Evolutionary conservation across 2,797 vertebrate species (phyloP).

Genomic region (Oophaga sylvatica): DNA sequence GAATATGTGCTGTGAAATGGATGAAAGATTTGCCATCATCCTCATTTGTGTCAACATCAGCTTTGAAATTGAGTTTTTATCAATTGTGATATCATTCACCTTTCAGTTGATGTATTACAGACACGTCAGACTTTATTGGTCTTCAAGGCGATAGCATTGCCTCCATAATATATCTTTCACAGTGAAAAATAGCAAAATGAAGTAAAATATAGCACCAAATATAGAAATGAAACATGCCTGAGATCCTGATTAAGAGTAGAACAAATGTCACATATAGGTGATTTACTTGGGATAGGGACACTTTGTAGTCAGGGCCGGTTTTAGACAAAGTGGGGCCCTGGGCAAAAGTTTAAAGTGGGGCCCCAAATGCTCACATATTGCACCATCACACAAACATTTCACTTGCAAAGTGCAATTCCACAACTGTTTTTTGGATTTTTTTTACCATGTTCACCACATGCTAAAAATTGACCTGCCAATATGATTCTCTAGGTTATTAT

Average conservation of each 20-base stretch:
- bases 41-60: constrained; percentile 22
- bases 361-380: too few species aligned
- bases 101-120: constrained; percentile 32
- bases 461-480: too few species aligned
- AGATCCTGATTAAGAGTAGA: not conserved
- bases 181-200: not conserved
- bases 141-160: not conserved
- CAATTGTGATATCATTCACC: constrained; percentile 30
- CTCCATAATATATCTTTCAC: constrained; percentile 12
- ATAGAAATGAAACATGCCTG: not conserved
- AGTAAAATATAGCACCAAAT: not conserved
- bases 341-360: too few species aligned
- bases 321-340: too few species aligned
- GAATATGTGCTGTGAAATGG: constrained; percentile 20
- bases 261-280: not conserved
- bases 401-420: too few species aligned
- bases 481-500: too few species aligned
- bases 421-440: too few species aligned
- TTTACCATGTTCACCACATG: too few species aligned
- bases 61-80: constrained; percentile 49
- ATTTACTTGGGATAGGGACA: too few species aligned
- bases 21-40: constrained; percentile 15
- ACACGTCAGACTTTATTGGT: constrained; percentile 23
- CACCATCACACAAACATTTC: too few species aligned
- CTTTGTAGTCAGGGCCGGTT: too few species aligned